Percentiles rank a stretch among this genome's conserved stretches.
These are phyloP conservation scores for Bombus balteatus DNA, from an alignment of 1,140 invertebrate species.

Conservation along the genomic window DNA sequence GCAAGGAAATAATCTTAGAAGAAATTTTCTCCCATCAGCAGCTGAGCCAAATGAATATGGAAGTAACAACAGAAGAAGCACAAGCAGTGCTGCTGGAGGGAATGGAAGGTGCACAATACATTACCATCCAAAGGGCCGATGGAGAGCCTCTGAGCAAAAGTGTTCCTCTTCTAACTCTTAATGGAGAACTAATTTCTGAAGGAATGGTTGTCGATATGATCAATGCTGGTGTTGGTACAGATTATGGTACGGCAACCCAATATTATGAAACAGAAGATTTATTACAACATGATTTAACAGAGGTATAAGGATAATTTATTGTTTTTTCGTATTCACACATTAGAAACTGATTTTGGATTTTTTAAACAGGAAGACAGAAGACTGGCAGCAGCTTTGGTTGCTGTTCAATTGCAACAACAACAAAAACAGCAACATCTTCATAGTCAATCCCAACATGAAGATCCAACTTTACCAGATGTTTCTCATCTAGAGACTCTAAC, in stretches of 20 bases:
- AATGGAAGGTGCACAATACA: constrained; percentile 81
- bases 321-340: background rate
- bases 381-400: constrained; percentile 83
- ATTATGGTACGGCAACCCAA: constrained; percentile 76
- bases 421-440: constrained; percentile 81
- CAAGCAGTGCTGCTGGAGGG: constrained; percentile 79
- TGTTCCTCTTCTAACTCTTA: constrained; percentile 78
- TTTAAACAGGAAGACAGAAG: constrained; percentile 80
- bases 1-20: constrained; percentile 13
- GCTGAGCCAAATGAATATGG: constrained; percentile 67
- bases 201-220: constrained; percentile 83
- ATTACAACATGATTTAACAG: constrained; percentile 79
- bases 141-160: constrained; percentile 78
- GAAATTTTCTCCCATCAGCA: constrained; percentile 3
- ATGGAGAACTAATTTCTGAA: constrained; percentile 79
- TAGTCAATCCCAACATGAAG: constrained; percentile 71
- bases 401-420: constrained; percentile 83
- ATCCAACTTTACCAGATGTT: constrained; percentile 75
- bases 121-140: constrained; percentile 81
- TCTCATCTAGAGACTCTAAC: constrained; percentile 74
- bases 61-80: constrained; percentile 77
- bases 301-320: constrained; percentile 64
- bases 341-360: constrained; percentile 30
- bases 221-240: constrained; percentile 77
- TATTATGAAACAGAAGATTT: constrained; percentile 82